Conservation (phyloP, 2,888 invertebrate species). For the Pachycephus smyrnensis region DNA sequence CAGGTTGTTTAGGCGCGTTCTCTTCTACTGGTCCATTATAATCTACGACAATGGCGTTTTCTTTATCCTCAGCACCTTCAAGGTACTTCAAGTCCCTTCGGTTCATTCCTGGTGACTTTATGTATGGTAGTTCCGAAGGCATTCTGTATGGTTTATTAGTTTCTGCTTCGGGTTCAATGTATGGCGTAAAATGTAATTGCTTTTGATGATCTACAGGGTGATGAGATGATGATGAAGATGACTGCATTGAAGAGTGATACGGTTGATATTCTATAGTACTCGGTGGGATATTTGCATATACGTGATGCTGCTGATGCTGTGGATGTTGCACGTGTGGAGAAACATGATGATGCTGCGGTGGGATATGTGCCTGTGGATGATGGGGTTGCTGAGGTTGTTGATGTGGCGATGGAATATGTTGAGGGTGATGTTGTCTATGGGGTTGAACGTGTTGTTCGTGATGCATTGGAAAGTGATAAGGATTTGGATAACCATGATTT, state of each 20-base stretch:
- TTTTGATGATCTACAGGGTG: conserved; percentile 50
- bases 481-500: conserved; percentile 50
- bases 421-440: conserved; percentile 32
- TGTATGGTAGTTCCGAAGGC: conserved; percentile 59
- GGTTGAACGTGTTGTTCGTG: conserved; percentile 37
- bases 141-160: conserved; percentile 55
- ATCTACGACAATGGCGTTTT: conserved; percentile 56
- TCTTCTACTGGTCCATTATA: conserved; percentile 53
- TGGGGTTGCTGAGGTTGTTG: conserved; percentile 37
- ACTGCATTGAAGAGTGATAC: conserved; percentile 27
- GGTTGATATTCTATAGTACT: conserved; percentile 51
- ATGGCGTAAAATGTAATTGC: conserved; percentile 52
- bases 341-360: conserved; percentile 38
- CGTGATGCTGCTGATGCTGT: conserved; percentile 47
- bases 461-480: conserved; percentile 55
- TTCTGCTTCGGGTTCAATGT: conserved; percentile 48
- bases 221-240: conserved; percentile 25
- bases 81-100: conserved; percentile 61
- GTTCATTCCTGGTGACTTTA: conserved; percentile 63
- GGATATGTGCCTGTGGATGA: conserved; percentile 58
- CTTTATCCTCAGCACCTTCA: conserved; percentile 62
- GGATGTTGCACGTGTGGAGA: conserved; percentile 42
- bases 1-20: conserved; percentile 44
- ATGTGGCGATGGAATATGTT: conserved; percentile 39
- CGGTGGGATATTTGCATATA: conserved; percentile 42